Evolutionary conservation across 2,888 invertebrate genomes (phyloP).

Genomic region (Andrena trimmerana): DNA sequence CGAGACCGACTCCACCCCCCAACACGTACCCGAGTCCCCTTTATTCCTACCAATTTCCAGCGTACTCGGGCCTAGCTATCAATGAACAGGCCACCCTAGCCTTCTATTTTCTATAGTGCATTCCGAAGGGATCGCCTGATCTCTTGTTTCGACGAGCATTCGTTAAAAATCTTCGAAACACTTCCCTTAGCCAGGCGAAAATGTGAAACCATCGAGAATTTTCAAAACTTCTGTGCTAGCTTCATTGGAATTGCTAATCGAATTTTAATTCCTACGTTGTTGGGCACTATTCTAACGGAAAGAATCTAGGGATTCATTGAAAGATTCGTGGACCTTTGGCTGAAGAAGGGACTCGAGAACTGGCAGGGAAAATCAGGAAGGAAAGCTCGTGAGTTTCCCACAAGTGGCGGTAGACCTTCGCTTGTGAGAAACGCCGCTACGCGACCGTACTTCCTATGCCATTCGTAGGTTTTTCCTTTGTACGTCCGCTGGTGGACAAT

Average conservation of each 20-base stretch:
- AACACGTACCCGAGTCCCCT: constrained; percentile 49
- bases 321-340: not conserved
- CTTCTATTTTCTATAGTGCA: constrained; percentile 19
- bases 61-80: constrained; percentile 51
- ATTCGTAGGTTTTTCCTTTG: constrained; percentile 60
- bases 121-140: constrained; percentile 30
- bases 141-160: constrained; percentile 4
- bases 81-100: constrained; percentile 48
- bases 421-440: constrained; percentile 54
- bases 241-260: not conserved
- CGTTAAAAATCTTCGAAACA: not conserved
- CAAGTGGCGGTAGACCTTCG: constrained; percentile 36
- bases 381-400: constrained; percentile 51
- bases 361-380: constrained; percentile 25
- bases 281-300: not conserved
- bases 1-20: constrained; percentile 73
- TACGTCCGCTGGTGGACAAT: constrained; percentile 63
- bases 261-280: too few species aligned
- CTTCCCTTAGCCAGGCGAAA: not conserved
- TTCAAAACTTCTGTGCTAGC: not conserved
- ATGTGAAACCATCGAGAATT: not conserved
- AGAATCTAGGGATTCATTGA: constrained; percentile 1
- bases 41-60: constrained; percentile 64
- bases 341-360: constrained; percentile 3
- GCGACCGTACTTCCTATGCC: constrained; percentile 64